Conservation (phyloP, 2,888 invertebrate genomes). For the Drosophila quinaria region DNA sequence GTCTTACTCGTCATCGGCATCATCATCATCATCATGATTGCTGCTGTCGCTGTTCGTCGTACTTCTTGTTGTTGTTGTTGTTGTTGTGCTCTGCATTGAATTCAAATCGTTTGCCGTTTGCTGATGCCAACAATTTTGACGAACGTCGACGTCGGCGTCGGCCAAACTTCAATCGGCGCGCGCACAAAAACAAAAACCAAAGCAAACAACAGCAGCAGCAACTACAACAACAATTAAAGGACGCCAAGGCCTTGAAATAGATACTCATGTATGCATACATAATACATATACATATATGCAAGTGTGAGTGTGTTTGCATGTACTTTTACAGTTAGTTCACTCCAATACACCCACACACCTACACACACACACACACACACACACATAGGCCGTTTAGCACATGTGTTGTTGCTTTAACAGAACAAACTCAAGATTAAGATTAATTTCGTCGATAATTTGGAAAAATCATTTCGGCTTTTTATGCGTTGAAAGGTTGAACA, state of each 20-base stretch:
- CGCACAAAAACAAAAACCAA: conserved; percentile 58
- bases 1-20: conserved; percentile 52
- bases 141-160: conserved; percentile 78
- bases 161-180: conserved; percentile 81
- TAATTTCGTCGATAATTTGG: conserved; percentile 75
- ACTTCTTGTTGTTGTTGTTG: conserved; percentile 47
- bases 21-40: conserved; percentile 34
- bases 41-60: conserved; percentile 42
- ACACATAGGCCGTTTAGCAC: conserved; percentile 61
- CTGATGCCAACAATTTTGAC: conserved; percentile 81
- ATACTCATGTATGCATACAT: conserved; percentile 31
- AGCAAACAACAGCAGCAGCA: conserved; percentile 48
- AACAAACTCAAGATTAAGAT: conserved; percentile 77
- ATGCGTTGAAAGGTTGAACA: conserved; percentile 75
- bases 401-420: conserved; percentile 62
- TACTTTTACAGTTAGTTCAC: conserved; percentile 26
- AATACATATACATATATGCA: not conserved
- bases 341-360: conserved; percentile 31
- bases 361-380: conserved; percentile 14
- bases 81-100: conserved; percentile 40
- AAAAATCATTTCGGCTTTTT: conserved; percentile 45
- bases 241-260: conserved; percentile 70
- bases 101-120: conserved; percentile 64
- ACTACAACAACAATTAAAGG: conserved; percentile 68
- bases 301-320: not conserved